These are phyloP conservation scores for Numenius phaeopus DNA, from an alignment of 2,797 vertebrate genomes.

Conservation along the genomic window DNA sequence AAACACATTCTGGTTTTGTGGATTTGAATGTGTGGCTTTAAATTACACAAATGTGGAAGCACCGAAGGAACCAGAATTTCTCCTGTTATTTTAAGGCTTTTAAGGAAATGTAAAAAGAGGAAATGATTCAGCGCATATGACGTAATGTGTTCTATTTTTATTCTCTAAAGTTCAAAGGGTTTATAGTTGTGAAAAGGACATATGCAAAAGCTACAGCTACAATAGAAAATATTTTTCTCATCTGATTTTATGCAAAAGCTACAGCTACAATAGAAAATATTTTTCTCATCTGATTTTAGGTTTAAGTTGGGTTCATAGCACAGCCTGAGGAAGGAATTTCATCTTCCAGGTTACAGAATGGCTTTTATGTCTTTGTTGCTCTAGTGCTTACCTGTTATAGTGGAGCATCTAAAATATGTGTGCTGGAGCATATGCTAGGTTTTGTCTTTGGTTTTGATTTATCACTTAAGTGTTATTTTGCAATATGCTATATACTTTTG, in stretches of 20 bases:
- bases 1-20: not conserved
- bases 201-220: slow-evolving; percentile 46
- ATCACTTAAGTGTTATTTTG: not conserved
- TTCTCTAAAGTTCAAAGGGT: slow-evolving; percentile 77
- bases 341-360: not conserved
- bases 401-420: not conserved
- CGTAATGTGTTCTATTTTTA: slow-evolving; percentile 84
- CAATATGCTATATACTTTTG: not conserved
- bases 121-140: slow-evolving; percentile 76
- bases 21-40: not conserved
- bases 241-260: slow-evolving; percentile 50
- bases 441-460: not conserved
- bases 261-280: not conserved
- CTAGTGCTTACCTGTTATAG: not conserved
- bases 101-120: slow-evolving; percentile 80
- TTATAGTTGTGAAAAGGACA: slow-evolving; percentile 76
- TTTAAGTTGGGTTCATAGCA: not conserved
- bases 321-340: not conserved
- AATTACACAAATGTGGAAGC: slow-evolving; percentile 16
- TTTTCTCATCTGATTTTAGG: not conserved
- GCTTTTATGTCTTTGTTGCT: not conserved
- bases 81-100: slow-evolving; percentile 74
- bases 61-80: slow-evolving; percentile 52
- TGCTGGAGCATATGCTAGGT: not conserved
- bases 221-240: not conserved